These are phyloP conservation scores for Pollenia labialis DNA, from an alignment of 2,888 invertebrate species.

Conservation along the genomic window DNA sequence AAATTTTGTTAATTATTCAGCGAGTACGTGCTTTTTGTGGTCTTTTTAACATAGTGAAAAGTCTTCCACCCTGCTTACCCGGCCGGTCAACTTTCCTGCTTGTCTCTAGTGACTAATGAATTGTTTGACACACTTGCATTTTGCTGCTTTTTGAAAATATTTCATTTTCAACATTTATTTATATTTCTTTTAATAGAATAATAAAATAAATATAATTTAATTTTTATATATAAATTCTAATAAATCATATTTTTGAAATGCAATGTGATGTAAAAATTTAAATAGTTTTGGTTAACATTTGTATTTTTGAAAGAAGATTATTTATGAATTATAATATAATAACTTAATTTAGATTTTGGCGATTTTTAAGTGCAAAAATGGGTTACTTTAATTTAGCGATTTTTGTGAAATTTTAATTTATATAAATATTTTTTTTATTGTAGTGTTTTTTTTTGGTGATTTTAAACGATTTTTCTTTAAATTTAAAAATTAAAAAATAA, in stretches of 20 bases:
- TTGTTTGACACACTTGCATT: slow-evolving; percentile 53
- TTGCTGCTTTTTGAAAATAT: not conserved
- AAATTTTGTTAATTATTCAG: not conserved
- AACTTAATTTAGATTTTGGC: too few relatives aligned
- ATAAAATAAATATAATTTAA: slow-evolving; percentile 26
- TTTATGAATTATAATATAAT: too few relatives aligned
- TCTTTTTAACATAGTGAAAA: not conserved
- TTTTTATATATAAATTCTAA: slow-evolving; percentile 25
- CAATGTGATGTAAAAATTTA: too few relatives aligned
- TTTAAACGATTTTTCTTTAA: too few relatives aligned
- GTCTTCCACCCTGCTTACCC: not conserved
- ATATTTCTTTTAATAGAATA: slow-evolving; percentile 19
- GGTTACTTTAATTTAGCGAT: too few relatives aligned
- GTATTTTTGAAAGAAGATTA: too few relatives aligned
- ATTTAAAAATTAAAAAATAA: too few relatives aligned
- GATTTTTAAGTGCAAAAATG: too few relatives aligned
- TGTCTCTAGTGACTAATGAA: slow-evolving; percentile 55
- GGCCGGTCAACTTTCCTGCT: not conserved
- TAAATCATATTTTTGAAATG: slow-evolving; percentile 34
- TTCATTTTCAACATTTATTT: slow-evolving; percentile 14
- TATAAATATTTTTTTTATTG: too few relatives aligned
- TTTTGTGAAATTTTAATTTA: too few relatives aligned
- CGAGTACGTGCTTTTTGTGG: not conserved
- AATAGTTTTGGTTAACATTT: too few relatives aligned
- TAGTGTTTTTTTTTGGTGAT: too few relatives aligned